phyloP scores from a whole-genome alignment of 2,888 invertebrate genomes.

The Eulithis prunata region DNA sequence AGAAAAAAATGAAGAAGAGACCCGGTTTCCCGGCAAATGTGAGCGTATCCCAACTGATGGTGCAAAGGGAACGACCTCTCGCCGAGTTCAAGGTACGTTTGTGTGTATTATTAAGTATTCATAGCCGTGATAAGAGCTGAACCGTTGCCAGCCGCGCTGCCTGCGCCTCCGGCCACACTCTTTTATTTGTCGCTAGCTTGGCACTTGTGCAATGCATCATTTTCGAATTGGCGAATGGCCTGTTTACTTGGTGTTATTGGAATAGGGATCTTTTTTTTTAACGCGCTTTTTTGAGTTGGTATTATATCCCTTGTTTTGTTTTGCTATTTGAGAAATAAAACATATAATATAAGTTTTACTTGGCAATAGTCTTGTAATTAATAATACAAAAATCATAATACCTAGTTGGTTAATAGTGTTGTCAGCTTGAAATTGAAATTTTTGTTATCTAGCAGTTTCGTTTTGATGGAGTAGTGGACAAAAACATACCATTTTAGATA shows the following conservation, averaged over 20 bases:
- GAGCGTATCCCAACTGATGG: conserved; percentile 87
- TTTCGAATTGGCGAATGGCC: conserved; percentile 31
- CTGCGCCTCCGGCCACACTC: conserved; percentile 40
- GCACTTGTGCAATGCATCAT: conserved; percentile 39
- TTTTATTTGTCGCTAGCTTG: conserved; percentile 49
- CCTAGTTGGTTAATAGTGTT: conserved; percentile 32
- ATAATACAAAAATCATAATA: neutral
- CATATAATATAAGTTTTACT: neutral
- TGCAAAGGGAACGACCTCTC: conserved; percentile 86
- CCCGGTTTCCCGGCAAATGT: conserved; percentile 84
- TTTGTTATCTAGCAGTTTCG: neutral
- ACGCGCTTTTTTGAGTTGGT: neutral
- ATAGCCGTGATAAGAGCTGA: conserved; percentile 67
- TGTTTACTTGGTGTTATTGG: conserved; percentile 21
- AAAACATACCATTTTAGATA: too few species aligned
- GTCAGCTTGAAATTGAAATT: neutral
- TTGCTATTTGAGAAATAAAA: neutral
- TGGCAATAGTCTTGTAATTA: neutral
- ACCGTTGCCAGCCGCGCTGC: conserved; percentile 60
- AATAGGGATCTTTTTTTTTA: neutral
- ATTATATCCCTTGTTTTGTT: neutral
- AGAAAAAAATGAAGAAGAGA: conserved; percentile 87
- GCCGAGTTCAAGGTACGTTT: conserved; percentile 78
- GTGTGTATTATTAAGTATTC: conserved; percentile 57
- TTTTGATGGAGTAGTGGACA: too few species aligned